phyloP scores from a whole-genome alignment of 1,140 invertebrate genomes.

The Chrysomallon squamiferum region DNA sequence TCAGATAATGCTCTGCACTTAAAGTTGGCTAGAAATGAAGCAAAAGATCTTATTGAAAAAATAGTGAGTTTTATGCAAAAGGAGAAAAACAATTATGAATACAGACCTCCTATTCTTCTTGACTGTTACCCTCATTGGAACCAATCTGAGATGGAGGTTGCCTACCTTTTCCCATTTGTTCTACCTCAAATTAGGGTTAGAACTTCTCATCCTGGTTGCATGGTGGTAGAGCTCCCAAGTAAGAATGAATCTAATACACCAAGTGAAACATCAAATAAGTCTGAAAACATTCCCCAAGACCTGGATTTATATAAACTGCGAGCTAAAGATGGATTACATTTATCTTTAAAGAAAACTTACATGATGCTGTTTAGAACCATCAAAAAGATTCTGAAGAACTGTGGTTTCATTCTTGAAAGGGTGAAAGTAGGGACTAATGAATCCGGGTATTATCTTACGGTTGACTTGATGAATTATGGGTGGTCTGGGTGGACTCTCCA shows the following conservation, averaged over 20 bases:
- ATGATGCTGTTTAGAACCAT: slow-evolving; percentile 16
- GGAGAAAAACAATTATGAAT: slow-evolving; percentile 16
- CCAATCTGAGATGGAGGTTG: slow-evolving; percentile 11
- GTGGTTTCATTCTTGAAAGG: neutral
- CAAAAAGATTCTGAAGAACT: slow-evolving; percentile 17
- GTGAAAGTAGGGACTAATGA: neutral
- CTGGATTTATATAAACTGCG: slow-evolving; percentile 12
- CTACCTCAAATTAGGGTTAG: slow-evolving; percentile 15
- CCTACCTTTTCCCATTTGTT: slow-evolving; percentile 17
- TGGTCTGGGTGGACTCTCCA: neutral
- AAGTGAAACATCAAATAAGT: neutral
- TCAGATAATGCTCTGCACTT: slow-evolving; percentile 1
- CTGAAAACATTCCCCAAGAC: too few relatives aligned
- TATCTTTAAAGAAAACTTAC: slow-evolving; percentile 33
- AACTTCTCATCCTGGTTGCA: slow-evolving; percentile 18
- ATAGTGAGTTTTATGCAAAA: slow-evolving; percentile 13
- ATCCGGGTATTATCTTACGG: neutral
- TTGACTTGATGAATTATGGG: neutral
- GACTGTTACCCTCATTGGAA: slow-evolving; percentile 27
- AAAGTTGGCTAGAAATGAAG: slow-evolving; percentile 7
- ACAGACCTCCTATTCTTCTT: slow-evolving; percentile 19
- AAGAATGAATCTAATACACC: neutral
- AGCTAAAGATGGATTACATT: slow-evolving; percentile 22
- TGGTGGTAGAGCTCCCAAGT: slow-evolving; percentile 22
- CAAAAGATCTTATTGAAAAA: slow-evolving; percentile 15